A percentile compares a stretch with the other conserved stretches of the same genome.
These are phyloP conservation scores for Sylvilagus bachmani DNA, from an alignment of 2,113 vertebrate genomes.

Conservation along the genomic window DNA sequence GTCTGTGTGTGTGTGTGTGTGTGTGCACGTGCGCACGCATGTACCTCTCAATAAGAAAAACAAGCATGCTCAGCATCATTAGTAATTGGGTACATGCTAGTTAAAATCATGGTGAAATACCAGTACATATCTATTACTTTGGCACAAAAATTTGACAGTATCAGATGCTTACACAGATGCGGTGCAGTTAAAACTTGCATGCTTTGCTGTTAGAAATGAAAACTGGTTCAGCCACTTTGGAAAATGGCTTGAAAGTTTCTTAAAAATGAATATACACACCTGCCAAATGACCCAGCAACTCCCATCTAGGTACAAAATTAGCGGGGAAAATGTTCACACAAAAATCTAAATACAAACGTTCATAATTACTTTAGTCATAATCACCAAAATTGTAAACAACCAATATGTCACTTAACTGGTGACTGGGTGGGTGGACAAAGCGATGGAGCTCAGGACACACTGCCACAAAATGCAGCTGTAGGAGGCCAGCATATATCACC, in stretches of 20 bases:
- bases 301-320: constrained; percentile 26
- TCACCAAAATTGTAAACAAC: neutral
- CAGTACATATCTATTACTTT: neutral
- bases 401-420: neutral
- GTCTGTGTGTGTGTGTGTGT: too few relatives aligned
- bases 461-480: neutral
- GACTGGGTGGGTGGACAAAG: neutral
- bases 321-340: constrained; percentile 34
- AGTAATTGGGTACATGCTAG: neutral
- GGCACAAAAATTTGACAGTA: neutral
- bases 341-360: constrained; percentile 1
- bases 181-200: neutral
- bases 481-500: neutral
- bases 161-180: neutral
- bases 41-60: too few relatives aligned
- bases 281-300: neutral
- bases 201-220: neutral
- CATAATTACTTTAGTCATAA: constrained; percentile 14
- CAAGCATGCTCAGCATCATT: neutral
- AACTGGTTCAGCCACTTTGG: neutral
- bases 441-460: too few relatives aligned
- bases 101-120: neutral
- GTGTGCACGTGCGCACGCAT: too few relatives aligned
- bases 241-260: constrained; percentile 37
- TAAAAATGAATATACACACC: neutral